Evolutionary conservation across 2,113 vertebrate species (phyloP).

Genomic region (Pseudorectes ferrugineus): DNA sequence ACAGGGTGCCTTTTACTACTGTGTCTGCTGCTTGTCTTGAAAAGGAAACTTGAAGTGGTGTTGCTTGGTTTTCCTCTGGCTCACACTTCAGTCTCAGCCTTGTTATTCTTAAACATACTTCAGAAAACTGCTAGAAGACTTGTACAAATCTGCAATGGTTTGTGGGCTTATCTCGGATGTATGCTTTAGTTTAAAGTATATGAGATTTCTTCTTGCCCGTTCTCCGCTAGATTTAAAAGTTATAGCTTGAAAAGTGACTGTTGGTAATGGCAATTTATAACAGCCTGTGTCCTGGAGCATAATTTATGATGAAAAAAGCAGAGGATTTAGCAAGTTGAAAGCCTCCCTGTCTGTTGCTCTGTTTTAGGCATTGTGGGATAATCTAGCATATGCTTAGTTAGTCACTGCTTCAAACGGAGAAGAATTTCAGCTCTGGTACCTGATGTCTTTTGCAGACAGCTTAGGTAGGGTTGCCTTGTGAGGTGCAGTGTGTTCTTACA

Average conservation of each 20-base stretch:
- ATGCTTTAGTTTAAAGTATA: background rate
- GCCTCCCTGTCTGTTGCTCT: background rate
- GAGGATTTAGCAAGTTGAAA: background rate
- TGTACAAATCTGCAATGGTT: background rate
- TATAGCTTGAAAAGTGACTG: background rate
- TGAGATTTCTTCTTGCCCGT: background rate
- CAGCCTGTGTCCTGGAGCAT: background rate
- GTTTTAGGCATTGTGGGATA: background rate
- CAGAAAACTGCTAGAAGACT: background rate
- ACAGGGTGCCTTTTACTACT: background rate
- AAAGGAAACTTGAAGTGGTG: background rate
- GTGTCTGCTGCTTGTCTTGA: slow-evolving; percentile 3
- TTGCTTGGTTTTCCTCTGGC: slow-evolving; percentile 19
- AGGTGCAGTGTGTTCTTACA: background rate
- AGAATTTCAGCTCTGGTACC: background rate
- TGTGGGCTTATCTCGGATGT: slow-evolving; percentile 13
- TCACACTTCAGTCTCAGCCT: background rate
- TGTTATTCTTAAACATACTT: slow-evolving; percentile 40
- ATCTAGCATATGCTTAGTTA: background rate
- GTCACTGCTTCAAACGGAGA: background rate
- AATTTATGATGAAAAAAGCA: slow-evolving; percentile 5
- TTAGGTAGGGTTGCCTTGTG: background rate
- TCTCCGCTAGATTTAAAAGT: background rate
- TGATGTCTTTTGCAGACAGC: slow-evolving; percentile 12
- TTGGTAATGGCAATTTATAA: background rate